These are phyloP conservation scores for Pristionchus arcanus DNA, from an alignment of 2,888 invertebrate species.

Conservation along the genomic window DNA sequence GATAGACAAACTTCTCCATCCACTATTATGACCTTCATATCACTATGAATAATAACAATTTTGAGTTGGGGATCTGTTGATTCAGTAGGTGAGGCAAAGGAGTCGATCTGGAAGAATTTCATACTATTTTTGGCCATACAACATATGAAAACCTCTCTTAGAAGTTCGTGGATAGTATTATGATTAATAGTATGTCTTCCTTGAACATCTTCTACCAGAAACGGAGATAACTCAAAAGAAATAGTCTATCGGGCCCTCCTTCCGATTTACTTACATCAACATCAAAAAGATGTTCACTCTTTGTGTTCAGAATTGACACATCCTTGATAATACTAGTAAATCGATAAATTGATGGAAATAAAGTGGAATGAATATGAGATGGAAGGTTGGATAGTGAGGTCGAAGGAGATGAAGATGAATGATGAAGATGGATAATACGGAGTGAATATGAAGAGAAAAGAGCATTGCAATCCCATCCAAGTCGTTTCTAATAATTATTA, in stretches of 20 bases:
- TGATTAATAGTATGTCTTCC: constrained; percentile 65
- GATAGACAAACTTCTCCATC: constrained; percentile 58
- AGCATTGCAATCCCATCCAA: constrained; percentile 71
- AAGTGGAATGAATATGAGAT: background rate
- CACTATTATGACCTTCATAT: constrained; percentile 61
- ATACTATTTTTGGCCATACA: background rate
- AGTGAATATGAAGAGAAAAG: constrained; percentile 69
- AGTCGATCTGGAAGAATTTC: constrained; percentile 58
- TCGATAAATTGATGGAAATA: constrained; percentile 11
- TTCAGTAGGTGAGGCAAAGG: constrained; percentile 61
- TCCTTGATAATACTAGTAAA: background rate
- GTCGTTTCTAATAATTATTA: constrained; percentile 63
- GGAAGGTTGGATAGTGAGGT: background rate
- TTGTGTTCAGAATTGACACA: constrained; percentile 53
- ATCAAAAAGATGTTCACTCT: constrained; percentile 74
- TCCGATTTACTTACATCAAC: constrained; percentile 62
- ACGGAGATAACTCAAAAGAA: background rate
- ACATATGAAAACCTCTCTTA: constrained; percentile 56
- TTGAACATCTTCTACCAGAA: constrained; percentile 67
- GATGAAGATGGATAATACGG: constrained; percentile 73
- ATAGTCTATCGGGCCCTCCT: background rate
- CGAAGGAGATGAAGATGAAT: background rate
- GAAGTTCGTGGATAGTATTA: constrained; percentile 60
- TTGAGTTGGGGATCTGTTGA: constrained; percentile 60
- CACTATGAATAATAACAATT: constrained; percentile 63